Percentiles rank a stretch among this genome's conserved stretches.
These are phyloP conservation scores for Suillia variegata DNA, from an alignment of 2,888 invertebrate species.

Conservation along the genomic window DNA sequence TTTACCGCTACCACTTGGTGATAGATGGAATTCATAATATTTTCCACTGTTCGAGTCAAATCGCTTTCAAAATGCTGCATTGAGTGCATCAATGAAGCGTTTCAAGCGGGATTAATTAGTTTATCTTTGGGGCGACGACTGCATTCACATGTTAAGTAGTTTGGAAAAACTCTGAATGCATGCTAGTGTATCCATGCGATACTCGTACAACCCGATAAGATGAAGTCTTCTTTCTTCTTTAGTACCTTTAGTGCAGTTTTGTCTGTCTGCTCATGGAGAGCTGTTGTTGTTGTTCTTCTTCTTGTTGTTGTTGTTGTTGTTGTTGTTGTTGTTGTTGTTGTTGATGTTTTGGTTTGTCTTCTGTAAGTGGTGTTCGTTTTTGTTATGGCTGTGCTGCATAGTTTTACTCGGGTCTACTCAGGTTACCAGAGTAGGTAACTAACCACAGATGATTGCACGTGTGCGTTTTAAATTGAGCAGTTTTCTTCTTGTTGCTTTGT, in stretches of 20 bases:
- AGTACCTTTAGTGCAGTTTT: background rate
- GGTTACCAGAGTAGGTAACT: too few relatives aligned
- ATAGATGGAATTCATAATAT: background rate
- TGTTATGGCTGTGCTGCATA: too few relatives aligned
- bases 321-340: conserved; percentile 1
- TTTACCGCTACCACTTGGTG: background rate
- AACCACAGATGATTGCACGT: too few relatives aligned
- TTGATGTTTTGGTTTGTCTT: background rate
- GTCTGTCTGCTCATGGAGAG: background rate
- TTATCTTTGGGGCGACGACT: background rate
- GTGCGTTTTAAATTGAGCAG: too few relatives aligned
- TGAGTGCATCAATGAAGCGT: background rate
- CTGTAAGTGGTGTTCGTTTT: conserved; percentile 1
- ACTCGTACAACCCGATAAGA: background rate
- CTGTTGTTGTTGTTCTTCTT: background rate
- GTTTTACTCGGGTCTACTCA: too few relatives aligned
- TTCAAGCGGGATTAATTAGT: background rate
- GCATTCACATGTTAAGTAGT: background rate
- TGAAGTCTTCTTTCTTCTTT: background rate
- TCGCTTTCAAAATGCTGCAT: background rate
- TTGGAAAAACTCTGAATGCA: background rate
- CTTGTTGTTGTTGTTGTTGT: background rate
- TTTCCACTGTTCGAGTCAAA: too few relatives aligned
- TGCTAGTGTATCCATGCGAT: too few relatives aligned
- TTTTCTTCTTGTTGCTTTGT: too few relatives aligned